phyloP scores from a whole-genome alignment of 2,113 vertebrate genomes.

The Saguinus imperator region DNA sequence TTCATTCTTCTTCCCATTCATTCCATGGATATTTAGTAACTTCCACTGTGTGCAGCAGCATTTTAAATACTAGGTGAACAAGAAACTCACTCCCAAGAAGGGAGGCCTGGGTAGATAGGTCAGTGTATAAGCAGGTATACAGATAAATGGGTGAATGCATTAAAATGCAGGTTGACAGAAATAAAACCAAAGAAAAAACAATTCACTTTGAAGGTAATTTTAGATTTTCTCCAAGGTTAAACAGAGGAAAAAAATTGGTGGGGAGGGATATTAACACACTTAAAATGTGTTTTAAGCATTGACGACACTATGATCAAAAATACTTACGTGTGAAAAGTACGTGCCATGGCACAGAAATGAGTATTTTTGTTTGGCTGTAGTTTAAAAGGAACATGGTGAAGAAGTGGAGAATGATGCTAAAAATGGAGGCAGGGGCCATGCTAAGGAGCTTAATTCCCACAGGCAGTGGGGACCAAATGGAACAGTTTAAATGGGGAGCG shows the following conservation, averaged over 20 bases:
- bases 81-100: background rate
- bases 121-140: background rate
- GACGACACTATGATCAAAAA: background rate
- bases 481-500: background rate
- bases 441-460: background rate
- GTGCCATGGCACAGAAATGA: background rate
- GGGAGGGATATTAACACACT: background rate
- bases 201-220: background rate
- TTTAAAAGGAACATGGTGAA: background rate
- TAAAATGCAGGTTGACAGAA: slow-evolving; percentile 4
- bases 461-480: background rate
- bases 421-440: background rate
- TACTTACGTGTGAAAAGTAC: background rate
- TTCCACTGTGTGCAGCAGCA: no score
- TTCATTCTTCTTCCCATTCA: background rate
- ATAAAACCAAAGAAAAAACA: background rate
- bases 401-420: background rate
- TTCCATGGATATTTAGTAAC: background rate
- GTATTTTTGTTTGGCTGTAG: background rate
- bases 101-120: background rate
- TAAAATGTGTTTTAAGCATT: background rate
- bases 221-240: slow-evolving; percentile 28
- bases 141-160: background rate
- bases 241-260: background rate
- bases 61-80: background rate